Conservation (phyloP, 2,888 invertebrate genomes). For the Amphipoea oculea region DNA sequence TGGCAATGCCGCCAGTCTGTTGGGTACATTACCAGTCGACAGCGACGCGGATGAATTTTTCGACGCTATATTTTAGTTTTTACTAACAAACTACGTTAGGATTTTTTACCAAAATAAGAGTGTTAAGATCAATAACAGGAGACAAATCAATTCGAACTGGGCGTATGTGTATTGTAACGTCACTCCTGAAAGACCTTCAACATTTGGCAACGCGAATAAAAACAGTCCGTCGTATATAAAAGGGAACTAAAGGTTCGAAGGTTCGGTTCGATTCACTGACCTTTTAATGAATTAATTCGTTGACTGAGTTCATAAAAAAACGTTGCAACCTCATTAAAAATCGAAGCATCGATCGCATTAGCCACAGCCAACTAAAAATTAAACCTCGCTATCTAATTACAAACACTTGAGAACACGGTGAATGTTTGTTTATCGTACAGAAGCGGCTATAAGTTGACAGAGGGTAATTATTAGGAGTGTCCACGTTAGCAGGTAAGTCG, state of each 20-base stretch:
- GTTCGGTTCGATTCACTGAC: conserved; percentile 13
- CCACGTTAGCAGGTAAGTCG: conserved; percentile 54
- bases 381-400: conserved; percentile 58
- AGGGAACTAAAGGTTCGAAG: not conserved
- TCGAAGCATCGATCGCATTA: conserved; percentile 3
- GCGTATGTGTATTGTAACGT: not conserved
- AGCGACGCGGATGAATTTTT: no score
- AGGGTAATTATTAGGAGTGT: conserved; percentile 55
- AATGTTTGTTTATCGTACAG: conserved; percentile 47
- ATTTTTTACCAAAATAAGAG: not conserved
- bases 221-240: no score
- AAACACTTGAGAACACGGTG: conserved; percentile 45
- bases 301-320: conserved; percentile 11
- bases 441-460: conserved; percentile 49
- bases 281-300: conserved; percentile 15
- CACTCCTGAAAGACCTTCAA: not conserved
- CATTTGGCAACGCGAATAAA: not conserved
- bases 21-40: no score
- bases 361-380: conserved; percentile 31
- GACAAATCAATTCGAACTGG: not conserved
- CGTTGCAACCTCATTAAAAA: conserved; percentile 13
- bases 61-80: no score
- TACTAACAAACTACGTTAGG: no score
- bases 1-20: no score
- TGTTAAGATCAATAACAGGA: not conserved